phyloP scores from a whole-genome alignment of 2,113 vertebrate species.

The Channa argus region DNA sequence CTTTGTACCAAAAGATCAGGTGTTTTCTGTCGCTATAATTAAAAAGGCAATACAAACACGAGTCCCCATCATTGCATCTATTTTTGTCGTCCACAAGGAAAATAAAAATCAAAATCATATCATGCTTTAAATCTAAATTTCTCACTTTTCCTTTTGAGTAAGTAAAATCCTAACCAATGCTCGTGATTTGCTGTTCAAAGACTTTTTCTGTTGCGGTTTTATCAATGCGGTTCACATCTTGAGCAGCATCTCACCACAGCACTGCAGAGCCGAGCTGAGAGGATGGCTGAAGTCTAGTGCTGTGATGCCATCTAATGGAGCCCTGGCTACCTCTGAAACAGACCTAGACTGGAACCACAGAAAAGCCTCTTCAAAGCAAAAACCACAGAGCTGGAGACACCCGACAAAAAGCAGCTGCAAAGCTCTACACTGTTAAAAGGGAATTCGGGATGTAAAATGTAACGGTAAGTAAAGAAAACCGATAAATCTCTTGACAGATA shows the following conservation, averaged over 20 bases:
- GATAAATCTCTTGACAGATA: neutral
- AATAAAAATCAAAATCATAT: neutral
- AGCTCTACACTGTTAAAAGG: neutral
- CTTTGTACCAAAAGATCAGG: neutral
- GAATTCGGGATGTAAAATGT: neutral
- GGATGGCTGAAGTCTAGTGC: conserved; percentile 89
- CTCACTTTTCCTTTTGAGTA: neutral
- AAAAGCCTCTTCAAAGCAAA: conserved; percentile 21
- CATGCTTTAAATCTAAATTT: neutral
- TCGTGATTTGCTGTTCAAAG: neutral
- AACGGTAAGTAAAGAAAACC: conserved; percentile 39
- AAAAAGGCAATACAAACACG: conserved; percentile 7
- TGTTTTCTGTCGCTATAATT: neutral
- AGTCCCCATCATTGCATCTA: neutral
- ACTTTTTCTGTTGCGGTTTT: conserved; percentile 15
- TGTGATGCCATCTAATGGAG: conserved; percentile 99
- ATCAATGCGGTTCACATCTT: neutral
- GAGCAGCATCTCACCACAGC: conserved; percentile 21
- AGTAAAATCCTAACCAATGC: neutral
- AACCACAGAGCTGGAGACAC: neutral
- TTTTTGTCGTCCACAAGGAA: neutral
- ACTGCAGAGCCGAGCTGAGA: conserved; percentile 10
- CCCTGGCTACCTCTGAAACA: conserved; percentile 79
- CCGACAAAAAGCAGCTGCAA: conserved; percentile 8
- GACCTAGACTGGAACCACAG: conserved; percentile 8